Base-by-base conservation (phyloP, 2,888 invertebrate species). In the Phalera bucephala region DNA sequence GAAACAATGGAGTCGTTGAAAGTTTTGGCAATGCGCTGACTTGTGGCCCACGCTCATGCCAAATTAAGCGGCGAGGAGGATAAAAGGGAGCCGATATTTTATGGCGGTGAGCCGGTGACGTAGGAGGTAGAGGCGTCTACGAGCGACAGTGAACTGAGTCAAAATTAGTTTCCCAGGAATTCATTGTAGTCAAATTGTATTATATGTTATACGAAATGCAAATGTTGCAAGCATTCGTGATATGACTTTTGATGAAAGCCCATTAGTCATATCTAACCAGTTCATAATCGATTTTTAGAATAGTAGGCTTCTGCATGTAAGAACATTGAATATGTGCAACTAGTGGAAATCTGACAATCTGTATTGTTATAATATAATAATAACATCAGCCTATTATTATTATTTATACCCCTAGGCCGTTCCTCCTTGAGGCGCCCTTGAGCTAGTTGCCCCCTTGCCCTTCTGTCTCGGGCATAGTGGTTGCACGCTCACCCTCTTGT, bases 1-100 rank as follows among this genome's bases (percentile, higher is more conserved):
- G 19, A 48, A 25, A 58, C 57, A 58, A 58, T 58, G 45, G 56
- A 36, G 29, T 28, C 34, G 38, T 48, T 50, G 40, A 42, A 44
- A 46, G 41, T 31, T 59, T 59, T 59, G 52, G 56, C 45, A 35
- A 36, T 31, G 44, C 27, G 33, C 32, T 37, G 33, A 43, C 26
- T 41, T 33, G 37, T 33, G 25, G 45, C 52, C 52, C 49, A 52
- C 45, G 43, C 46, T 40, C 15, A 19, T 21, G 33, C 52, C 49
- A 40, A 45, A 55, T 44, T 42, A 47, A 45, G 45, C 23, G 12
- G 32, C 15, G 34, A 27, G 29, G 21, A 34, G 14, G 35, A 33
- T 40, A 40, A 52, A 55, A 55, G 45, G 45, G 38, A 29, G 30
- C 59, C 55, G 59, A 17, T 8, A 9, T 11, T 28, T 29, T 19